These are phyloP conservation scores for Psittacus erithacus DNA, from an alignment of 2,113 vertebrate genomes.

Conservation along the genomic window DNA sequence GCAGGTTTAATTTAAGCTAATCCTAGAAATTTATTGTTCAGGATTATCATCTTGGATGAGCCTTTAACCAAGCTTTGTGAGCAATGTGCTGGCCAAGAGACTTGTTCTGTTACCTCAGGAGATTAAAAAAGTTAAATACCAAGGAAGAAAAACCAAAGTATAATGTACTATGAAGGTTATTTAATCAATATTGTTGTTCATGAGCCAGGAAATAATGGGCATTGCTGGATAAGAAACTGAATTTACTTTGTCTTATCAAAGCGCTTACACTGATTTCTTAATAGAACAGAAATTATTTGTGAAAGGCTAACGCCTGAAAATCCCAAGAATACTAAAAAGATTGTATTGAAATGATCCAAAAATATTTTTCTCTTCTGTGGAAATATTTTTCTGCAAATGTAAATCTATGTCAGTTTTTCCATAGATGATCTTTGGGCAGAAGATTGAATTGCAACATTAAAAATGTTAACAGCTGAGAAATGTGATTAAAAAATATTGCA, in stretches of 20 bases:
- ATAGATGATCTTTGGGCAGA: background rate
- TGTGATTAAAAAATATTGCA: background rate
- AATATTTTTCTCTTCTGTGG: background rate
- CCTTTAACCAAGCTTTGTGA: background rate
- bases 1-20: background rate
- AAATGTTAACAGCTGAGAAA: background rate
- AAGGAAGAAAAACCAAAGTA: background rate
- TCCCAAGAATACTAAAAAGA: background rate
- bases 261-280: background rate
- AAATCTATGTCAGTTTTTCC: background rate
- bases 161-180: background rate
- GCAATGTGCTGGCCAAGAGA: background rate
- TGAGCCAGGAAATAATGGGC: background rate
- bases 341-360: background rate
- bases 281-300: background rate
- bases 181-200: background rate
- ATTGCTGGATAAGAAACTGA: background rate
- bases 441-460: background rate
- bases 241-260: background rate
- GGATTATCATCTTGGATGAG: background rate
- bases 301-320: background rate
- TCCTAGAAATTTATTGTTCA: background rate
- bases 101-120: background rate
- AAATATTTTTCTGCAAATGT: background rate
- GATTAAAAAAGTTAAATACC: background rate